A percentile compares a stretch with the other conserved stretches of the same genome.
phyloP scores from a whole-genome alignment of 2,113 vertebrate species.

The Cisticola juncidis region DNA sequence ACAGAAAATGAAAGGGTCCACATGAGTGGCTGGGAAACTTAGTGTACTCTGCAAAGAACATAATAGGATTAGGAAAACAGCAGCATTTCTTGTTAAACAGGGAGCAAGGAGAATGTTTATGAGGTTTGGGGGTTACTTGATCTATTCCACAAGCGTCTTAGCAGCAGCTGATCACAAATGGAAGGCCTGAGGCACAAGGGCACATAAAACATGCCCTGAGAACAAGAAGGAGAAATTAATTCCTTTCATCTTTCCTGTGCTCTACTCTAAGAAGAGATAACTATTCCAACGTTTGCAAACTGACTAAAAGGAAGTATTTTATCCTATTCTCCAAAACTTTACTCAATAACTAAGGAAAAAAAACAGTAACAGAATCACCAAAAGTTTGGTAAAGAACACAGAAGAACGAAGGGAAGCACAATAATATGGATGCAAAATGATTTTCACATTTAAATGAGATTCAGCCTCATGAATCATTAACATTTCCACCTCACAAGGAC shows the following conservation, averaged over 20 bases:
- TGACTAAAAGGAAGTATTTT: neutral
- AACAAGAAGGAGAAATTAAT: neutral
- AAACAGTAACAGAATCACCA: neutral
- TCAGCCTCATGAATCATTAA: neutral
- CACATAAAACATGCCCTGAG: neutral
- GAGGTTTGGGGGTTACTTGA: neutral
- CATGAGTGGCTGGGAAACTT: neutral
- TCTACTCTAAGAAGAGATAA: neutral
- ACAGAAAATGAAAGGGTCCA: neutral
- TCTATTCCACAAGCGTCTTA: neutral
- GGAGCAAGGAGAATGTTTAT: neutral
- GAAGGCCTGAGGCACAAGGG: neutral
- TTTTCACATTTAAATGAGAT: neutral
- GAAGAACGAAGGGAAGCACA: neutral
- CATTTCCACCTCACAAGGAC: neutral
- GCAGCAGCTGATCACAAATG: neutral
- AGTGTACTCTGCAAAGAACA: neutral
- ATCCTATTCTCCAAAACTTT: neutral
- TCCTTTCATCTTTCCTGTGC: neutral
- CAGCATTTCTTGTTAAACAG: slow-evolving; percentile 1
- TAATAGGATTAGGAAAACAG: slow-evolving; percentile 41
- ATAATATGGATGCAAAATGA: neutral
- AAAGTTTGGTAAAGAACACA: neutral
- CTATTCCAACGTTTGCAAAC: neutral
- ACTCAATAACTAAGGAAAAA: neutral